phyloP scores from a whole-genome alignment of 2,797 vertebrate genomes.

The Microctenopoma stevenorrisi region DNA sequence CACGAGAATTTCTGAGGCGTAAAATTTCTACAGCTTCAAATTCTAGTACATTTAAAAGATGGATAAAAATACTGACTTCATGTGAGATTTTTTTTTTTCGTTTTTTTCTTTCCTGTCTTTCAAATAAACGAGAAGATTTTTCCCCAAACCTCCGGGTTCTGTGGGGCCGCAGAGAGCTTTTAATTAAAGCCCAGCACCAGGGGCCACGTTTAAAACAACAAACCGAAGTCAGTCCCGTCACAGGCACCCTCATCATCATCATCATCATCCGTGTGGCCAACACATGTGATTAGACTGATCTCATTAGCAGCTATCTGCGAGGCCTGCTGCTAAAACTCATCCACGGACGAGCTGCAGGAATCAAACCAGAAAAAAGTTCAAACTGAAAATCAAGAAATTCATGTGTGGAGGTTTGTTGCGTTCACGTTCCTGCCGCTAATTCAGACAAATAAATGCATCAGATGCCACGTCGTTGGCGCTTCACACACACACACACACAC shows the following conservation, averaged over 20 bases:
- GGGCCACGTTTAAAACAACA: slow-evolving; percentile 16
- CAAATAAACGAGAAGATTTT: too few relatives aligned
- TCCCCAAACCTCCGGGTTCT: neutral
- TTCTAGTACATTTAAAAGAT: too few relatives aligned
- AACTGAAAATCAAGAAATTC: too few relatives aligned
- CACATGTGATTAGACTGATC: slow-evolving; percentile 32
- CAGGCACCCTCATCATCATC: neutral
- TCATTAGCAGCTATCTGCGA: slow-evolving; percentile 45
- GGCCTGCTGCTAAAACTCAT: slow-evolving; percentile 1
- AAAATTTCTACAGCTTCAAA: too few relatives aligned
- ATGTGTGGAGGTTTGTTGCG: neutral
- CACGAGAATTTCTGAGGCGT: too few relatives aligned
- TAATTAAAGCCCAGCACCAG: slow-evolving; percentile 9
- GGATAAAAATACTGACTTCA: too few relatives aligned
- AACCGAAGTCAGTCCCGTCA: slow-evolving; percentile 10
- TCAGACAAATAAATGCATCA: neutral
- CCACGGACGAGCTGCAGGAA: too few relatives aligned
- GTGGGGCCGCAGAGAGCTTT: slow-evolving; percentile 12
- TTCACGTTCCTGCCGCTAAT: slow-evolving; percentile 4
- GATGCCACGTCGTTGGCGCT: too few relatives aligned
- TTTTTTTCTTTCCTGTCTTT: too few relatives aligned
- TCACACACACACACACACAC: too few relatives aligned
- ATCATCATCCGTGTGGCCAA: slow-evolving; percentile 12
- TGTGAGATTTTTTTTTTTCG: too few relatives aligned
- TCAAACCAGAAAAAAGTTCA: too few relatives aligned